Evolutionary conservation across 2,113 vertebrate species (phyloP).

Genomic region (Pelmatolapia mariae): DNA sequence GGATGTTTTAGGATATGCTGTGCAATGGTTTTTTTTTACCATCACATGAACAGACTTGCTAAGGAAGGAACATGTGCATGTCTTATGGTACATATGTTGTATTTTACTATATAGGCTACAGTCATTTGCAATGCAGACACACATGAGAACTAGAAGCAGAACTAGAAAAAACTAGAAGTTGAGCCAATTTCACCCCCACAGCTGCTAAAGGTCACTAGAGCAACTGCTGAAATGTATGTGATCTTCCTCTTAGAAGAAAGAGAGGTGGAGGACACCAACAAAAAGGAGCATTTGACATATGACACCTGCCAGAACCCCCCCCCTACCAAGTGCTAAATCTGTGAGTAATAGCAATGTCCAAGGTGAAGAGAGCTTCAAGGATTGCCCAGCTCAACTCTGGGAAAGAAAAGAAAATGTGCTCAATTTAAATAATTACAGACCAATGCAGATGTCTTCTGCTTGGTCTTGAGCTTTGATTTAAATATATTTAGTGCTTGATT

Average conservation of each 20-base stretch:
- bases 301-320: constrained; percentile 22
- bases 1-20: background rate
- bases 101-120: background rate
- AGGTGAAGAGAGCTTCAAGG: background rate
- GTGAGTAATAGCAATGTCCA: background rate
- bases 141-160: constrained; percentile 12
- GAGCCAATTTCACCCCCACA: constrained; percentile 35
- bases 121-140: background rate
- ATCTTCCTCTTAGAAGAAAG: constrained; percentile 38
- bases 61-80: background rate
- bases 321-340: constrained; percentile 7
- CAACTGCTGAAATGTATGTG: constrained; percentile 40
- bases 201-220: constrained; percentile 65
- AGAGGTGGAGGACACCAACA: constrained; percentile 6
- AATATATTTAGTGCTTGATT: background rate
- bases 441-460: background rate
- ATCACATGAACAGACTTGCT: background rate
- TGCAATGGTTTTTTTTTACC: background rate
- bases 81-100: background rate
- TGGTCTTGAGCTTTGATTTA: background rate
- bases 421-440: background rate
- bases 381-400: background rate
- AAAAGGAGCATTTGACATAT: constrained; percentile 30
- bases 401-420: background rate
- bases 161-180: background rate